Evolutionary conservation across 2,797 vertebrate species (phyloP), one percentile per base, ranked within the genome.

Genomic region (Mormyrops attenuatus): DNA sequence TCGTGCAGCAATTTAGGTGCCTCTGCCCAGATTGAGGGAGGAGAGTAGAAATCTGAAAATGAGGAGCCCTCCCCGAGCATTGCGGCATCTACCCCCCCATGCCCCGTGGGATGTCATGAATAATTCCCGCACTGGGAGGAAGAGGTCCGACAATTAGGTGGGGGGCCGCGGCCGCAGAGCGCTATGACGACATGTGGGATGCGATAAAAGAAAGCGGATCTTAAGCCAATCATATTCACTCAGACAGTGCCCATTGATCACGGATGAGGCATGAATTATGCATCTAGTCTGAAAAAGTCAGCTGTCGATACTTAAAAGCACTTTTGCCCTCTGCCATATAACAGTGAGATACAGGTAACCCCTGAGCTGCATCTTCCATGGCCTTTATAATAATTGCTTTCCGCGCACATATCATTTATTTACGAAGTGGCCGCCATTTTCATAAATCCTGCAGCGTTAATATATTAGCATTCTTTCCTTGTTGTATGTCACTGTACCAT

Each of bases 261-360:
- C 90, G 90, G 87, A 44, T n/a, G 22, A 89, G 90, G 60, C 93
- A 96, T 97, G 93, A 95, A 96, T 96, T 95, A 96, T 96, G 94
- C 92, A 96, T 90, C 88, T 26, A 91, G 92, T 92, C 91, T 93
- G 91, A 94, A 94, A 92, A 93, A 93, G 91, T 93, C 92, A 92
- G 93, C 92, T 92, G 93, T 95, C 95, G 91, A 95, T 95, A 95
- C 94, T 93, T 95, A 94, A 96, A 95, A 96, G 93, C 94, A 91
- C 94, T 92, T 94, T 91, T 93, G 92, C 92, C 91, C 93, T 92
- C 90, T 89, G 90, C 90, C 92, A 93, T 88, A 92, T 94, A 93
- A 94, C 92, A 90, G 89, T 89, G 89, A 91, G 90, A 93, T 93
- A 91, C 89, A 89, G 73, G 88, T 90, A 87, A 90, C 89, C 90